Base-by-base conservation (phyloP, 2,888 invertebrate species). In the Epirrita christyi region DNA sequence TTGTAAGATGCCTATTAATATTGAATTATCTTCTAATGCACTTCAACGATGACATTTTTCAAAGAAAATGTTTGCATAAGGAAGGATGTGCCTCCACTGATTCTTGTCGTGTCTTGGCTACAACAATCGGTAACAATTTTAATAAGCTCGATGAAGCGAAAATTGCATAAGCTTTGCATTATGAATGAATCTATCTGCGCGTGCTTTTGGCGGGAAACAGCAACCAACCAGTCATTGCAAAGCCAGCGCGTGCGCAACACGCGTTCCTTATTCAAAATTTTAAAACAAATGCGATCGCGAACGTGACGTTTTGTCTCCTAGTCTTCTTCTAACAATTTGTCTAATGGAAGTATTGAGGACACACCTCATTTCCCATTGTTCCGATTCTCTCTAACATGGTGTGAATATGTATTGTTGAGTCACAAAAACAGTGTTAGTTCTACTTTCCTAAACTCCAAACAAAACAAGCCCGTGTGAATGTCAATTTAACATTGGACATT, bases 271-370 rank as follows among this genome's bases (percentile, higher is more conserved):
- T 76, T 77, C 71, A 72, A 76, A 78, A 63, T 70, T 72, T 71
- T 68, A 69, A 79, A 76, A 72, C 75, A 81, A 75, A 88, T 85
- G 81, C 83, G 83, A 86, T 86, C 88, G 88, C 85, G 86, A 81
- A 81, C 88, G 80, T 84, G 84, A 83, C 86, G 81, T 83, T 83
- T 86, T 81, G 85, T 89, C 86, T 85, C 82, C 82, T 83, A 83
- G 78, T 80, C 82, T 81, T 81, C 81, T 78, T 81, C 81, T 78
- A 75, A 77, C 73, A 76, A 55, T 78, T 80, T 75, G 74, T 81
- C 81, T 85, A 80, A 87, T 88, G 88, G 83, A 85, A 86, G 81
- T 85, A 89, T 88, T 87, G 91, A 85, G 89, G 87, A 72, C 89
- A 85, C 82, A 80, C 76, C 86, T 88, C 85, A 82, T 88, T 88